phyloP scores from a whole-genome alignment of 2,113 vertebrate genomes.

The Aegotheles bennettii region DNA sequence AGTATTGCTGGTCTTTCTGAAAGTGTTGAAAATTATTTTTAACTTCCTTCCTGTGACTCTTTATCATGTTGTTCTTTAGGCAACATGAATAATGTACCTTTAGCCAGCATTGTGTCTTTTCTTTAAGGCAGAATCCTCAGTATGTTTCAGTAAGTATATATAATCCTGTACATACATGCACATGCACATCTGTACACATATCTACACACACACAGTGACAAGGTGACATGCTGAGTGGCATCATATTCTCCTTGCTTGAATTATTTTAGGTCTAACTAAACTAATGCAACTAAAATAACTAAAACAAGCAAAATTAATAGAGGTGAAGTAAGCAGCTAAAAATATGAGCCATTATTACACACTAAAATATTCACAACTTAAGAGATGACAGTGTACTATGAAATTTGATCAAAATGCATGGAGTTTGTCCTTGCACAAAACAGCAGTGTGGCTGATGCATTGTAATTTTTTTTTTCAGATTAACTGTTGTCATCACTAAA shows the following conservation, averaged over 20 bases:
- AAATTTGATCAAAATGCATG: neutral
- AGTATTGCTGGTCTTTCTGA: neutral
- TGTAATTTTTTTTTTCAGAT: neutral
- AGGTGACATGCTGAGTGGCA: neutral
- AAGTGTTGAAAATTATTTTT: neutral
- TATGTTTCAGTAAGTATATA: neutral
- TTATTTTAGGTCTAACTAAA: neutral
- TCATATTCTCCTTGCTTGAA: neutral
- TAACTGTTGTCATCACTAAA: neutral
- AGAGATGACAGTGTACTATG: neutral
- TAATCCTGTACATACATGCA: neutral
- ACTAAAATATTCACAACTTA: neutral
- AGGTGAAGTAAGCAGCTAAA: neutral
- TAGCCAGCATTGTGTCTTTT: neutral
- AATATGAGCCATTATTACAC: neutral
- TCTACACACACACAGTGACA: neutral
- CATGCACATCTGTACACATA: neutral
- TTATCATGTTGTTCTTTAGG: neutral
- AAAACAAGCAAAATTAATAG: neutral
- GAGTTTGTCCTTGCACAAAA: neutral
- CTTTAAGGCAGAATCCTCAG: neutral
- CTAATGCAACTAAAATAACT: neutral
- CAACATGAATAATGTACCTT: neutral
- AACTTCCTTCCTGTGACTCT: neutral
- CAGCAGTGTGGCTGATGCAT: neutral